Conservation (phyloP, 2,888 invertebrate genomes). For the Trachelus stipa region DNA sequence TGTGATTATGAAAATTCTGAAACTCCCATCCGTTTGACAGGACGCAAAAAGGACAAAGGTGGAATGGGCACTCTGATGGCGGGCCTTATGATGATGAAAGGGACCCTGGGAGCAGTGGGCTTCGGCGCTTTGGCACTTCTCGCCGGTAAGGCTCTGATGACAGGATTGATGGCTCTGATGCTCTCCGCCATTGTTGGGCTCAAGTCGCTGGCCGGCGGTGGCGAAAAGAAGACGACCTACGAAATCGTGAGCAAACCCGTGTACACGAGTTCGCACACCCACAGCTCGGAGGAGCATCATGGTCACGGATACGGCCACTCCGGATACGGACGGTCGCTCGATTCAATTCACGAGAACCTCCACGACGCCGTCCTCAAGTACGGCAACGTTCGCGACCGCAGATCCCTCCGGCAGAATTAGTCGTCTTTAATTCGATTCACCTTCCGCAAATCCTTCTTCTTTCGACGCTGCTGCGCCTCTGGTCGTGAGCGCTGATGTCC, state of each 20-base stretch:
- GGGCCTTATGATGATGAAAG: slow-evolving; percentile 73
- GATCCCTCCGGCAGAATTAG: slow-evolving; percentile 40
- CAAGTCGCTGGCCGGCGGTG: slow-evolving; percentile 76
- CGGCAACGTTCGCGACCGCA: slow-evolving; percentile 60
- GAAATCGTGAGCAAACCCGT: slow-evolving; percentile 87
- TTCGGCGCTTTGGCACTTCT: slow-evolving; percentile 81
- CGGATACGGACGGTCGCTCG: slow-evolving; percentile 71
- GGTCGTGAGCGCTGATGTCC: too few relatives aligned
- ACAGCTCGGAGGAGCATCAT: slow-evolving; percentile 76
- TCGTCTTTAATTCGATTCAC: not conserved
- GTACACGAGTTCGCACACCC: slow-evolving; percentile 78
- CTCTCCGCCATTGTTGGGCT: slow-evolving; percentile 82
- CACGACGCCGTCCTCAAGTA: slow-evolving; percentile 62
- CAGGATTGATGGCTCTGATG: slow-evolving; percentile 82
- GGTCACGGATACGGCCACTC: slow-evolving; percentile 70
- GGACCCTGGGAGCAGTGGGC: slow-evolving; percentile 80
- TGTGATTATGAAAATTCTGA: too few relatives aligned
- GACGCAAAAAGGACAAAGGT: slow-evolving; percentile 63
- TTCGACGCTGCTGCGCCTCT: too few relatives aligned
- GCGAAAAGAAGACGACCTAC: slow-evolving; percentile 79
- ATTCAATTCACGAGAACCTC: slow-evolving; percentile 56
- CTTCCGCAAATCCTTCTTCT: too few relatives aligned
- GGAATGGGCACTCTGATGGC: slow-evolving; percentile 66
- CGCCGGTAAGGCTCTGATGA: slow-evolving; percentile 87
- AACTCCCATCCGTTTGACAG: slow-evolving; percentile 33